Evolutionary conservation across 2,797 vertebrate species (phyloP), one percentile per base, ranked within the genome.

Genomic region (Gymnothorax reevesii): DNA sequence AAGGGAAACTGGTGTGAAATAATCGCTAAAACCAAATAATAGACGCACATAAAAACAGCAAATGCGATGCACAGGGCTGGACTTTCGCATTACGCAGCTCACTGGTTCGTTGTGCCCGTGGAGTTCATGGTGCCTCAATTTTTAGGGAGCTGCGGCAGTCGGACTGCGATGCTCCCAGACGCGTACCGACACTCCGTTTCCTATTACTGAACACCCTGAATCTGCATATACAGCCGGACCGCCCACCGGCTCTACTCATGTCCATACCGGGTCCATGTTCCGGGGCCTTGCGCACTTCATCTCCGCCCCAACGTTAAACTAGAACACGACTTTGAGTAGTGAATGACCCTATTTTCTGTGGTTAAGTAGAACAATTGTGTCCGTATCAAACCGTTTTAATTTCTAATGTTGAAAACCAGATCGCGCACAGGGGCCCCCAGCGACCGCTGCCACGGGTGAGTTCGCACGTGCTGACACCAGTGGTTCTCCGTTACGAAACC

Each of bases 221-320:
- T 55, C 82, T 89, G 89, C 15, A 49, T 90, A 83, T 22, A 64
- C 22, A 77, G 52, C 54, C 10, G 86, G 85, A 57, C 62, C 12
- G 0, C 3, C 52, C 75, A 71, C 80, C 54, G 33, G 4, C 79
- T 87, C 83, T 89, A n/a, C 82, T 4, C 33, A 3, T 7, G 25
- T 17, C 7, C 42, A 69, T 88, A 59, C 10, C 9, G 79, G 12
- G 22, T 88, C n/a, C 84, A 33, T 83, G 90, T 88, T 91, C n/a
- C 64, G 49, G 0, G 91, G 95, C 92, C 91, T 7, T 90, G 89
- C 69, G 85, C 20, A 42, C 33, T 42, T 0, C 20, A 3, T 87
- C 83, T 84, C 93, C 94, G 82, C 93, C 93, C 87, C 54, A 49
- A 54, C 7, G 0, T 91, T 90, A 91, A 10, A 0, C 27, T 82